Evolutionary conservation across 2,888 invertebrate species (phyloP).

Genomic region (Opisthograptis luteolata): DNA sequence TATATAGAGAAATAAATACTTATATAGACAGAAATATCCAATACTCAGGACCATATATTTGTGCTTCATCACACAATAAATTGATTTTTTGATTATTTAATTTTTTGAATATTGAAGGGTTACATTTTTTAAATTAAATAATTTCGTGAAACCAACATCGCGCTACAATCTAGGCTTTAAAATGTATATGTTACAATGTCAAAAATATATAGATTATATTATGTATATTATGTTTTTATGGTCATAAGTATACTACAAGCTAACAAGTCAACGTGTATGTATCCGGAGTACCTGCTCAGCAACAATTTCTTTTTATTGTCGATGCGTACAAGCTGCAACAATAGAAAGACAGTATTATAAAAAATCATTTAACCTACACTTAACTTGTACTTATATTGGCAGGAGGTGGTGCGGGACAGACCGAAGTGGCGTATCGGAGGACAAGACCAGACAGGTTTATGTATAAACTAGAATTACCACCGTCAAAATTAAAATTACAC

Average conservation of each 20-base stretch:
- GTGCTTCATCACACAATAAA: too few species aligned
- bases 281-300: slow-evolving; percentile 38
- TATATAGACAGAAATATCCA: too few species aligned
- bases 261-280: slow-evolving; percentile 23
- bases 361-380: not conserved
- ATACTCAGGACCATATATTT: too few species aligned
- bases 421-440: too few species aligned
- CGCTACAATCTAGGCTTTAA: not conserved
- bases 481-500: too few species aligned
- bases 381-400: too few species aligned
- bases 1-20: too few species aligned
- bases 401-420: too few species aligned
- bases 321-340: slow-evolving; percentile 74
- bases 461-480: too few species aligned
- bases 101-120: too few species aligned
- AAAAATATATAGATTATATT: slow-evolving; percentile 27
- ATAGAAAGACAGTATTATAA: slow-evolving; percentile 33
- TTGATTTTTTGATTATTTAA: too few species aligned
- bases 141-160: not conserved
- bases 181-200: slow-evolving; percentile 22
- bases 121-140: not conserved
- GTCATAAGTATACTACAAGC: slow-evolving; percentile 11
- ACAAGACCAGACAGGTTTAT: too few species aligned
- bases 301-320: slow-evolving; percentile 74
- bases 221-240: slow-evolving; percentile 4